phyloP scores from a whole-genome alignment of 2,888 invertebrate species.

The Philopedon plagiatum region DNA sequence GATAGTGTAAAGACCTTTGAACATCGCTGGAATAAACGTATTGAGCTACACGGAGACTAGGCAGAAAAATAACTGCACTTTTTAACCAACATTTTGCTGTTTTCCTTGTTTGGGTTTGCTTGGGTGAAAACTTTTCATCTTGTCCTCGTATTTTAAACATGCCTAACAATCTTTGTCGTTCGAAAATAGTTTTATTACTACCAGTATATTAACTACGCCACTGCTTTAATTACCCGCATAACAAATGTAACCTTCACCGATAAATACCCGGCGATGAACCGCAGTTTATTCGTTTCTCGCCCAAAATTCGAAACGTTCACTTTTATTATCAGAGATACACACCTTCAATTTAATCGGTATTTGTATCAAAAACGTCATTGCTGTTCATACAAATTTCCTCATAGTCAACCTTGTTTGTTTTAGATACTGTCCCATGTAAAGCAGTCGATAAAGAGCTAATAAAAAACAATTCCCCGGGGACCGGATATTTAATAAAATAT shows the following conservation, averaged over 20 bases:
- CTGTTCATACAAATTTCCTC: neutral
- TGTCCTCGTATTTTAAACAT: no score
- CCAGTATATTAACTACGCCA: conserved; percentile 1
- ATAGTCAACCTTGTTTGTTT: conserved; percentile 15
- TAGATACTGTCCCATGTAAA: neutral
- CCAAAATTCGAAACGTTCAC: neutral
- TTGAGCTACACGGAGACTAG: no score
- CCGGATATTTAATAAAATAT: conserved; percentile 19
- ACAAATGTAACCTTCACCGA: conserved; percentile 32
- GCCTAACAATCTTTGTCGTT: no score
- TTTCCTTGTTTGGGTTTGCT: no score
- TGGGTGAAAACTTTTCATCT: no score
- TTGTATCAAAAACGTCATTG: neutral
- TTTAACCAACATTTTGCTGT: no score
- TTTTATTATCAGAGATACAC: conserved; percentile 11
- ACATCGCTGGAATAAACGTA: no score
- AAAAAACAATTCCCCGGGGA: neutral
- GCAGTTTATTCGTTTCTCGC: conserved; percentile 4
- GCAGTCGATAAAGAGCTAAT: conserved; percentile 1
- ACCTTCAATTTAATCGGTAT: conserved; percentile 7
- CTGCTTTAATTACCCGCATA: conserved; percentile 25
- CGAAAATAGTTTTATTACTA: neutral
- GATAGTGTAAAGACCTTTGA: no score
- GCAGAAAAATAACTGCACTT: no score
- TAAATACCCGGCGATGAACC: conserved; percentile 11